These are phyloP conservation scores for Amblyraja radiata DNA, from an alignment of 2,797 vertebrate genomes.

Conservation along the genomic window DNA sequence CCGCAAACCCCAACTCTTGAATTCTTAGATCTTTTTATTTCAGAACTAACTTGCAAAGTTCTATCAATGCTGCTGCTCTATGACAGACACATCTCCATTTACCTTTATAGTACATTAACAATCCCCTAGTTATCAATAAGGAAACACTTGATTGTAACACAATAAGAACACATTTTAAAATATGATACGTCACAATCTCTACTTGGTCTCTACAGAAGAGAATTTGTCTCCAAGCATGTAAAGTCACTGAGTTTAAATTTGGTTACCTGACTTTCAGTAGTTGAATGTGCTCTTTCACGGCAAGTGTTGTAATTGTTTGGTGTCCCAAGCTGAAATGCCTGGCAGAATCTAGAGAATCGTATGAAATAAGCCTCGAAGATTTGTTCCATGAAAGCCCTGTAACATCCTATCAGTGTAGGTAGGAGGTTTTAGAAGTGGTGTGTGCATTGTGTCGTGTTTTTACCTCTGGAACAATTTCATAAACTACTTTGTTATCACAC, in stretches of 20 bases:
- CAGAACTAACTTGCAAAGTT: neutral
- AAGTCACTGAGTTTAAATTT: constrained; percentile 8
- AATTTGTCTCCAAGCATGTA: neutral
- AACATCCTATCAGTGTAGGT: neutral
- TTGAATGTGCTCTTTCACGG: neutral
- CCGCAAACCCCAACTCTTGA: no score
- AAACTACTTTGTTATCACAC: constrained; percentile 4
- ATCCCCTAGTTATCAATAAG: neutral
- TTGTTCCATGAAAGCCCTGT: neutral
- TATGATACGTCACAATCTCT: neutral
- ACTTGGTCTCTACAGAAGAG: neutral
- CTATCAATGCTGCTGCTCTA: neutral
- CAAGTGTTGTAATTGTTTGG: neutral
- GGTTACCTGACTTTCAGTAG: neutral
- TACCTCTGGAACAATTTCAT: constrained; percentile 14
- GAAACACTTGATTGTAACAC: neutral
- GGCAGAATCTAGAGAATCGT: neutral
- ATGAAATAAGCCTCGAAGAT: neutral
- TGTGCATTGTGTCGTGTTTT: neutral
- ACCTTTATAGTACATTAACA: neutral
- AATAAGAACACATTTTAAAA: neutral
- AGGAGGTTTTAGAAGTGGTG: neutral
- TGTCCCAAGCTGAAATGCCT: neutral
- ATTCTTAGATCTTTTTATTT: neutral
- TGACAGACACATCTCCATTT: neutral